Base-by-base conservation (phyloP, 2,113 vertebrate species). In the Mola mola region DNA sequence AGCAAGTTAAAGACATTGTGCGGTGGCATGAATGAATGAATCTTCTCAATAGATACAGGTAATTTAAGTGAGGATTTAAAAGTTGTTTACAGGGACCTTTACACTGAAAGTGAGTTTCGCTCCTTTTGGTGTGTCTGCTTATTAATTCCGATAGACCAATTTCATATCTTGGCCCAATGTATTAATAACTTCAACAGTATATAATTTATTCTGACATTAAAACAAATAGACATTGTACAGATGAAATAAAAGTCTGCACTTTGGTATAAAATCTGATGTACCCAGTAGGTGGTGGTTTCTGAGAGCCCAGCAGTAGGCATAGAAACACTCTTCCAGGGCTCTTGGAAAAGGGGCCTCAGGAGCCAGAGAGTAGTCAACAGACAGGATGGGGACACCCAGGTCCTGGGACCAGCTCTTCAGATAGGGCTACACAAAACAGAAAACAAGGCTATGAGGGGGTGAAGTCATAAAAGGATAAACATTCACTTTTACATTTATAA, bases 251-350 rank as follows among this genome's bases (percentile, higher is more conserved):
- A 53, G 58, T n/a, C n/a, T n/a, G 17, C 3, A 25, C 15, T 48
- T 11, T 1, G 7, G 11, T 62, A 38, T 38, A 40, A 66, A 46
- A 43, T 65, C 26, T 33, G 33, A 37, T 56, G 24, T 81, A 95
- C 95, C 95, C 2, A 96, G 90, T 11, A 96, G 84, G 48, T 87
- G 82, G 46, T 92, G 92, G 86, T 97, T 87, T 62, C 90, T 92
- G 60, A 97, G 46, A 34, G 95, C 95, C 95, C 95, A 97, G 89
- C 95, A 96, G 87, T 96, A 97, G 34, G 94, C 93, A 0, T 92
- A 97, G 86, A 96, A 96, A 72, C 95, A 97, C 63, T 97, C 95
- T 61, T 97, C 95, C 38, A 97, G 86, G 0, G 95, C 94, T 0
- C 95, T 81, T 6, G 95, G 95, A 69, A 96, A 96, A 1, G 95